Base-by-base conservation (phyloP, 2,797 vertebrate genomes). In the Notoglanidium macrostoma region DNA sequence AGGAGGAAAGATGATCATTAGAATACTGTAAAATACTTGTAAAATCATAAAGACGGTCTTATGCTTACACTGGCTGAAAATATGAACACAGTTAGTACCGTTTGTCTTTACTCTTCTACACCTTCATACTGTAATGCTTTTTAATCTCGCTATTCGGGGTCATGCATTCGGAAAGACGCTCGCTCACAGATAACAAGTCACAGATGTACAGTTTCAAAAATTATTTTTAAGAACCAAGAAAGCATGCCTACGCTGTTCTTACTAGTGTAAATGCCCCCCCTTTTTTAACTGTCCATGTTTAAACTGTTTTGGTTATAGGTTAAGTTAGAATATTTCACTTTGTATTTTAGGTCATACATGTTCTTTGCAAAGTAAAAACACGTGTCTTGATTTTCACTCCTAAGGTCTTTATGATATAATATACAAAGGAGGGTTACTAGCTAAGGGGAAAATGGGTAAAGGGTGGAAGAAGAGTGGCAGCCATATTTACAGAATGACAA, bases 1-100 rank as follows among this genome's bases (percentile, higher is more conserved):
- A 92, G 6, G 26, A 86, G 15, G 57, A 51, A 86, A 51, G 61
- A 85, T 63, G 84, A 79, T 19, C 40, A 11, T n/a, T 10, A 76
- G 55, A 26, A 78, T 35, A 78, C 15, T 14, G 29, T 83, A 26
- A 55, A 54, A 14, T 40, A 32, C 44, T 32, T 49, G 6, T 7
- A 61, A 10, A 82, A 29, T 46, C 26, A 29, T 80, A 17, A 54
- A 67, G 61, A 67, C 6, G 0, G 0, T 19, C 12, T 79, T 40
- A 2, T 40, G 19, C 78, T 80, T 26, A 44, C 21, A 23, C 54
- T 11, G 14, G 17, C 19, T 35, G 6, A 54, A 3, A 78, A 57
- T 78, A 35, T 21, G 9, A 78, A 57, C 19, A 44, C 68, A 73
- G 5, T 23, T 72, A 35, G 49, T 19, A 55, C 8, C 55, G 49